phyloP scores from a whole-genome alignment of 2,113 vertebrate species.

The Dinomys branickii region DNA sequence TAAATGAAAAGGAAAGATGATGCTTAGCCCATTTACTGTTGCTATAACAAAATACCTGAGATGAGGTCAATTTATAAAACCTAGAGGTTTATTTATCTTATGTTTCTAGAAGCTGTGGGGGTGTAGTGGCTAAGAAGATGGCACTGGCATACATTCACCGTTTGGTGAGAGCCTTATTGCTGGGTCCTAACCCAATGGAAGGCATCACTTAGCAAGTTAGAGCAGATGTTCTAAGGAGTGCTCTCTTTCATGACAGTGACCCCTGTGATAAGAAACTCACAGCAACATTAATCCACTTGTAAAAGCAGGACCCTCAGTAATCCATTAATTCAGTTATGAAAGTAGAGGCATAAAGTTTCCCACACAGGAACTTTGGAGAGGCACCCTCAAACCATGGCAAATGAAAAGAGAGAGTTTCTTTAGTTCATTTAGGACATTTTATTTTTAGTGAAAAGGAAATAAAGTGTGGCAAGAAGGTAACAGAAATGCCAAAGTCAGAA shows the following conservation, averaged over 20 bases:
- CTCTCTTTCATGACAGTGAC: background rate
- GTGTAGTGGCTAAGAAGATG: background rate
- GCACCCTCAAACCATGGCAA: background rate
- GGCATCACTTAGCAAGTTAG: background rate
- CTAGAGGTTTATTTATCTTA: background rate
- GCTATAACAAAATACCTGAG: background rate
- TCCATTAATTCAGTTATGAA: background rate
- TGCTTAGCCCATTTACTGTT: background rate
- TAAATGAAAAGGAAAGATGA: background rate
- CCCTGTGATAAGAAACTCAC: background rate
- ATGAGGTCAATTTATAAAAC: background rate
- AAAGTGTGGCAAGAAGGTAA: background rate
- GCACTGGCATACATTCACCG: background rate
- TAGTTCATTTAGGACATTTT: background rate
- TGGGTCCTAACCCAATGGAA: background rate
- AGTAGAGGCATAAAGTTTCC: background rate
- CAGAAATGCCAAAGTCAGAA: background rate
- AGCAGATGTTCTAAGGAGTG: background rate
- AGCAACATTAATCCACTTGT: background rate
- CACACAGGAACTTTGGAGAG: background rate
- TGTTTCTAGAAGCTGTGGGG: background rate
- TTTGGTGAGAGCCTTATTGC: too few species aligned
- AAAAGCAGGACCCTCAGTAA: background rate
- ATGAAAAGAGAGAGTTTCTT: background rate
- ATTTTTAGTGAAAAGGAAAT: background rate